Base-by-base conservation (phyloP, 2,797 vertebrate genomes). In the Onychomys torridus region DNA sequence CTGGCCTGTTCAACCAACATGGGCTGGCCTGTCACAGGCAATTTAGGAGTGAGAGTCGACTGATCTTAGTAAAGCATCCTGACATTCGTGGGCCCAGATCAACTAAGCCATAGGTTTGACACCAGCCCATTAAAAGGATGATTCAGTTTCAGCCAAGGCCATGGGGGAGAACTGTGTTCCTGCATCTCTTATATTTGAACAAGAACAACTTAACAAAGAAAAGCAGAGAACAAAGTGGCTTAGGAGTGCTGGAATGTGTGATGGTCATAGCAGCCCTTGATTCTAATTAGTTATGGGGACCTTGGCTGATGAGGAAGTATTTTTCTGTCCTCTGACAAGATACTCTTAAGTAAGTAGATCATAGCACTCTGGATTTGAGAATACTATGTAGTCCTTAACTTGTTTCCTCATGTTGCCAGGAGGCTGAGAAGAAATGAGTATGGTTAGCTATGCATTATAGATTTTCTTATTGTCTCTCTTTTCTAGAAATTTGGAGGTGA, bases 31-130 rank as follows among this genome's bases (percentile, higher is more conserved):
- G 90, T 61, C 1, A 0, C 77, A 79, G 71, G 57, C 67, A 92
- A 59, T 0, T 65, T 13, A 82, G 46, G 75, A 87, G 29, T 46
- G 37, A 59, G 83, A 95, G 90, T 11, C 37, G 0, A 25, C 67
- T 90, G 32, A 65, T 29, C 88, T 46, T 73, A 46, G 61, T 40
- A 88, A 84, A 96, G 90, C 46, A 27, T 61, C n/a, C 46, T 96
- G 71, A 37, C 40, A 29, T 2, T 21, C 63, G 59, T 12, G 63
- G 85, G 76, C 76, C 2, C 57, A n/a, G 78, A 76, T 76, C 43
- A 90, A 43, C 65, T 83, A 90, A 83, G 91, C 61, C 92, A 14
- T 69, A 77, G 40, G 34, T 79, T 91, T 59, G 93, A 84, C 79
- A 92, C 52, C 55, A 59, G 32, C 2, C 37, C 67, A 23, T 1